Conservation (phyloP, 2,113 vertebrate genomes). For the Cephalopholis sonnerati region DNA sequence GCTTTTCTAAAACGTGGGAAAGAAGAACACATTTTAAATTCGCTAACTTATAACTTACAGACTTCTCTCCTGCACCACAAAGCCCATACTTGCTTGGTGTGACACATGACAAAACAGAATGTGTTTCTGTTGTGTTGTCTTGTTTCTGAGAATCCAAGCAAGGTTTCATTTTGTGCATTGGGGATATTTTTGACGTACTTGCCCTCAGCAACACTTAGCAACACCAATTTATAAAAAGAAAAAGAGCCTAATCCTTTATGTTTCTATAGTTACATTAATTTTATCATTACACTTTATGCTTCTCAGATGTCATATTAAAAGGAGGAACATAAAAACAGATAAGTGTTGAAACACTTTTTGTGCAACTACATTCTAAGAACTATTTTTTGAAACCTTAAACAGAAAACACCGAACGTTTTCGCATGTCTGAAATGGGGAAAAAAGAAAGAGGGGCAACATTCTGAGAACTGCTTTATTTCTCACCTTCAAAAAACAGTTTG, state of each 20-base stretch:
- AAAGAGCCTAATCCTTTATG: neutral
- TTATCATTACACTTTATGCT: neutral
- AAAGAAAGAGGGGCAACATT: neutral
- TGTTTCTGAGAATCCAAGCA: neutral
- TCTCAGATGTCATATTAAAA: neutral
- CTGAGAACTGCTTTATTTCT: neutral
- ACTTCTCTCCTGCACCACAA: neutral
- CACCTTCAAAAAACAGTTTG: neutral
- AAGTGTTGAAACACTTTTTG: neutral
- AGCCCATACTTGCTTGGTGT: neutral
- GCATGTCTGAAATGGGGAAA: neutral
- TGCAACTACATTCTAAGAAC: neutral
- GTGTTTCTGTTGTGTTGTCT: neutral
- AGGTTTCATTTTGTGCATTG: neutral
- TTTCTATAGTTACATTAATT: neutral
- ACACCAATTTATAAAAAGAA: neutral
- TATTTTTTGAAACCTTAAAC: neutral
- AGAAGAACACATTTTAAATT: neutral
- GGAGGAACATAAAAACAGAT: neutral
- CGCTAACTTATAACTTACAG: fast-evolving
- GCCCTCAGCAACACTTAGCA: neutral
- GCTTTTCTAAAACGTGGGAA: neutral
- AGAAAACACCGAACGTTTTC: neutral
- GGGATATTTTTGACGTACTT: neutral
- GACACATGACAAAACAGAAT: neutral